Percentiles rank a stretch among this genome's conserved stretches.
phyloP scores from a whole-genome alignment of 2,888 invertebrate genomes.

The Clostera curtula region DNA sequence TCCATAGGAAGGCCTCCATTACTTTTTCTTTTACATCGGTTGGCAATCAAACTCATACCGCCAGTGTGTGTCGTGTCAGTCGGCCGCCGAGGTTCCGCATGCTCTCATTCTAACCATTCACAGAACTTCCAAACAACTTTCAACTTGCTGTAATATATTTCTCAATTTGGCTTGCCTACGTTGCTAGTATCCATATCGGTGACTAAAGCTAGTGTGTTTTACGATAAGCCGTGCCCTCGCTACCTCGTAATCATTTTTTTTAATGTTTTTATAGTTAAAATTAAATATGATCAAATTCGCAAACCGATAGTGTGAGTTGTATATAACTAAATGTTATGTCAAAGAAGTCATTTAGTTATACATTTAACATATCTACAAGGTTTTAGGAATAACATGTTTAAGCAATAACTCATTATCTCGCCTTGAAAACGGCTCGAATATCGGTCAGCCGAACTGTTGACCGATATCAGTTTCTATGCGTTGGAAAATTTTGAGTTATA shows the following conservation, averaged over 20 bases:
- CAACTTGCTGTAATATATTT: neutral
- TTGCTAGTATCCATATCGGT: too few species aligned
- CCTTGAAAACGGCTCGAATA: constrained; percentile 14
- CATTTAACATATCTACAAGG: constrained; percentile 7
- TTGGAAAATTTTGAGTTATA: constrained; percentile 10
- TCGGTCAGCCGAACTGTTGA: constrained; percentile 16
- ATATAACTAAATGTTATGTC: too few species aligned
- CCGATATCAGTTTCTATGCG: constrained; percentile 15
- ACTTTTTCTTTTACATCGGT: constrained; percentile 19
- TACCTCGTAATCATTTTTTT: too few species aligned
- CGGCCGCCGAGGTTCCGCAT: constrained; percentile 54
- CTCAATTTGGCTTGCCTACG: too few species aligned
- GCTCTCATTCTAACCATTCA: constrained; percentile 46
- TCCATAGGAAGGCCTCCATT: constrained; percentile 14
- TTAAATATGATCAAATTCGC: too few species aligned
- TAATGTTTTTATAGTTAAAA: too few species aligned
- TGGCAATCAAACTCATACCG: constrained; percentile 23
- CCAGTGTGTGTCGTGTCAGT: constrained; percentile 48
- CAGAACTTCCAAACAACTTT: constrained; percentile 26
- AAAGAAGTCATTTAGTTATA: too few species aligned
- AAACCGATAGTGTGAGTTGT: too few species aligned
- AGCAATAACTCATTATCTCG: constrained; percentile 10
- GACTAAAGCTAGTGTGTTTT: too few species aligned
- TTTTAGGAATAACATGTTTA: too few species aligned
- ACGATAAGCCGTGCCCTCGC: too few species aligned